Base-by-base conservation (phyloP, 2,888 invertebrate genomes). In the Calameuta pallipes region DNA sequence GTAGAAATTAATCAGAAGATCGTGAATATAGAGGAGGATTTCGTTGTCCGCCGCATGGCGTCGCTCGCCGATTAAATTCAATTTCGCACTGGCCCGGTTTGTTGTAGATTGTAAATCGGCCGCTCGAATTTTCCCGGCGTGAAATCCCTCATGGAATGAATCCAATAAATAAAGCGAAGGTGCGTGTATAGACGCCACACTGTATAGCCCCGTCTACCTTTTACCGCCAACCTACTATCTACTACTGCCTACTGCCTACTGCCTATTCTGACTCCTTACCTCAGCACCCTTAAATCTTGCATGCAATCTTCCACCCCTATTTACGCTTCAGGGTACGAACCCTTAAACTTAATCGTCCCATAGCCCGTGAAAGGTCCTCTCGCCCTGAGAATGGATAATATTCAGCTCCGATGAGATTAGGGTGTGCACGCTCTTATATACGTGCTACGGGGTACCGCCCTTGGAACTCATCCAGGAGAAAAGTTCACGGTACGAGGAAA, bases 231-330 rank as follows among this genome's bases (percentile, higher is more conserved):
- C 56, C 56, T 56, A 56, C 56, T 23, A 56, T 56, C 56, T 56
- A 56, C 56, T 56, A 56, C 56, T 56, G 23, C 23, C 56, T 23
- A 56, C 56, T 56, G 23, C 23, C 56, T 23, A 56, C 56, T 56
- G 56, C 56, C 56, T 56, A 15, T 37, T 56, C 56, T 56, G 56
- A 56, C 56, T 56, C 56, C 56, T 56, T 23, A 56, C 56, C 56
- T 56, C 56, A 56, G 56, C 23, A 56, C 78, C 78, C 34, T 71
- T 78, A 75, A 75, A 78, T 78, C 78, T 78, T 78, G 75, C 78
- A 78, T 75, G 78, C 78, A 78, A 78, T 78, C 78, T 78, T 78
- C 78, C 75, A 56, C 6, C 75, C 78, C 75, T 71, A 75, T 75
- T 75, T 75, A 56, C 56, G 56, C 56, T 23, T 15, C 23, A 56